Evolutionary conservation across 2,888 invertebrate species (phyloP).

Genomic region (Lasius fuliginosus): DNA sequence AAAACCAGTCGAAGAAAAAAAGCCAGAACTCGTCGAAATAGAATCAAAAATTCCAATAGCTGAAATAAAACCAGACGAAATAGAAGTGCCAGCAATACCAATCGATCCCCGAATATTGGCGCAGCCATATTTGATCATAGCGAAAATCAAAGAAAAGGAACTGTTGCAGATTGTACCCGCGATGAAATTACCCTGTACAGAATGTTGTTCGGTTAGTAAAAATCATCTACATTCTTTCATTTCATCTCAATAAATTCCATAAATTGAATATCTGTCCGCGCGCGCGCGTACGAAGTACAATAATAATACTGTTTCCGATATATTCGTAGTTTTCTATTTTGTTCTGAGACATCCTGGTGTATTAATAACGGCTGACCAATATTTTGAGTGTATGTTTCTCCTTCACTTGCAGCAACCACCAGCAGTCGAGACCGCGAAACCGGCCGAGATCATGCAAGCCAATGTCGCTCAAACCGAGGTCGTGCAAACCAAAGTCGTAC

Average conservation of each 20-base stretch:
- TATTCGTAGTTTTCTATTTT: neutral
- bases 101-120: slow-evolving; percentile 19
- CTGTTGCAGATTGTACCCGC: neutral
- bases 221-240: neutral
- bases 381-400: slow-evolving; percentile 8
- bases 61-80: slow-evolving; percentile 4
- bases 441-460: neutral
- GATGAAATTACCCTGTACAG: neutral
- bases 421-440: neutral
- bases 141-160: slow-evolving; percentile 49
- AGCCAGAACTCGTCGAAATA: slow-evolving; percentile 15
- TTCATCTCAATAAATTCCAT: neutral
- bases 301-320: neutral
- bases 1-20: neutral
- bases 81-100: neutral
- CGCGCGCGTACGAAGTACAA: too few relatives aligned
- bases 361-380: neutral
- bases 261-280: neutral
- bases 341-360: neutral
- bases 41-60: slow-evolving; percentile 29
- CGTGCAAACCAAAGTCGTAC: slow-evolving; percentile 48
- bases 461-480: slow-evolving; percentile 37
- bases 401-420: slow-evolving; percentile 30
- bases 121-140: slow-evolving; percentile 50
- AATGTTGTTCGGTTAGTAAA: slow-evolving; percentile 37